Percentiles rank a stretch among this genome's conserved stretches.
Evolutionary conservation across 2,888 invertebrate genomes (phyloP).

Genomic region (Taphrorychus bicolor): DNA sequence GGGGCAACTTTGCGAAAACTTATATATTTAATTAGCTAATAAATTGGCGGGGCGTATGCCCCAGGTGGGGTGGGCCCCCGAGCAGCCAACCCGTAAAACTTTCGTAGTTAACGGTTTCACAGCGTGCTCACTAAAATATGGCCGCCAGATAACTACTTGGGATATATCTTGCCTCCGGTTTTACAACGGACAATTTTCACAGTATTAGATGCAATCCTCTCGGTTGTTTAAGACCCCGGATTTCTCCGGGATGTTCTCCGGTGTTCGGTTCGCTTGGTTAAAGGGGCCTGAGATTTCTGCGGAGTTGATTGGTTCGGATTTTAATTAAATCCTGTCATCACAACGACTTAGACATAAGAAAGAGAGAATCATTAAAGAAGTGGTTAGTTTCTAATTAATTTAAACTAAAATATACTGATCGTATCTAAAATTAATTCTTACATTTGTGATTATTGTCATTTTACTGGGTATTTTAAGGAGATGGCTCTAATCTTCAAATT

Average conservation of each 20-base stretch:
- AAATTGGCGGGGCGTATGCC: conserved; percentile 5
- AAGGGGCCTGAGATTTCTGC: too few relatives aligned
- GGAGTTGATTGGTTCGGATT: too few relatives aligned
- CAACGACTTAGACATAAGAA: too few relatives aligned
- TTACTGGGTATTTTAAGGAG: too few relatives aligned
- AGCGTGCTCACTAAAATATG: conserved; percentile 5
- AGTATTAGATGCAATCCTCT: not conserved
- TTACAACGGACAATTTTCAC: conserved; percentile 7
- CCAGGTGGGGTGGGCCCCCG: not conserved
- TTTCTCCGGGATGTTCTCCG: not conserved
- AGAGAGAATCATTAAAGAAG: too few relatives aligned
- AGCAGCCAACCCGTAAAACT: not conserved
- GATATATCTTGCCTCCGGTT: not conserved
- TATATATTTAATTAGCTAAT: conserved; percentile 4
- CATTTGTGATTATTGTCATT: too few relatives aligned
- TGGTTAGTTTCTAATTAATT: too few relatives aligned
- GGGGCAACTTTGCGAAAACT: not conserved
- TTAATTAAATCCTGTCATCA: too few relatives aligned
- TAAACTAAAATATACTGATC: too few relatives aligned
- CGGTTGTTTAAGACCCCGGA: not conserved
- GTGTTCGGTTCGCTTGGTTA: not conserved
- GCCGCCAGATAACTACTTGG: not conserved
- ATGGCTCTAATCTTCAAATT: too few relatives aligned
- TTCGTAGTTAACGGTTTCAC: conserved; percentile 8
- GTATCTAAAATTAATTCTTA: too few relatives aligned